Evolutionary conservation across 2,888 invertebrate species (phyloP), one percentile per base, ranked within the genome.

Genomic region (Diaprepes abbreviatus): DNA sequence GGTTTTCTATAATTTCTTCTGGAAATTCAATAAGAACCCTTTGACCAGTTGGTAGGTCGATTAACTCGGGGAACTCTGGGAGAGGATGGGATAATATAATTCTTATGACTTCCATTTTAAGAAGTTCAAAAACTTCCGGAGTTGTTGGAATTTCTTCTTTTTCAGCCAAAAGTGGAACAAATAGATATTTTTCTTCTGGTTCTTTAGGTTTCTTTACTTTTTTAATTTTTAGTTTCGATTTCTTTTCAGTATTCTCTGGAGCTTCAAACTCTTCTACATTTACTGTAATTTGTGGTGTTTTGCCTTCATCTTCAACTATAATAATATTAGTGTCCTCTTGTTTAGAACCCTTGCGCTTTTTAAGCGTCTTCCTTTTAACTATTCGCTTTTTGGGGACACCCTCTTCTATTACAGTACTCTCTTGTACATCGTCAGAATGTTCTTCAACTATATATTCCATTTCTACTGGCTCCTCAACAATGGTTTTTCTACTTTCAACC

Each of bases 251-350:
- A n/a, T n/a, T n/a, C n/a, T 72, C 73, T n/a, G 67, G 72, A 5
- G 76, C 58, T 60, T 78, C 79, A 58, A 78, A 78, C 21, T 59
- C 70, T 35, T 77, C 73, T 52, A 79, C 75, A 17, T 74, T 76
- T 19, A 80, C 76, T 38, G 78, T 79, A 9, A 79, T 78, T 58
- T 77, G 69, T 1, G 80, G 80, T 58, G 72, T 55, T 62, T 77
- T 77, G 52, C 77, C 78, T 57, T 80, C 80, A 67, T 81, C 77
- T 70, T 80, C 82, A 33, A 85, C 78, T 9, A 85, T 85, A 33
- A 78, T 74, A 50, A 81, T 80, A 72, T 80, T 76, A 1, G 77
- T 76, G 38, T 60, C 71, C 72, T 80, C 77, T 59, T 77, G 70
- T 70, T 75, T 79, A 6, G 64, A 77, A 6, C 77, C 80, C 24